phyloP scores from a whole-genome alignment of 2,113 vertebrate genomes.

The Apodemus sylvaticus region DNA sequence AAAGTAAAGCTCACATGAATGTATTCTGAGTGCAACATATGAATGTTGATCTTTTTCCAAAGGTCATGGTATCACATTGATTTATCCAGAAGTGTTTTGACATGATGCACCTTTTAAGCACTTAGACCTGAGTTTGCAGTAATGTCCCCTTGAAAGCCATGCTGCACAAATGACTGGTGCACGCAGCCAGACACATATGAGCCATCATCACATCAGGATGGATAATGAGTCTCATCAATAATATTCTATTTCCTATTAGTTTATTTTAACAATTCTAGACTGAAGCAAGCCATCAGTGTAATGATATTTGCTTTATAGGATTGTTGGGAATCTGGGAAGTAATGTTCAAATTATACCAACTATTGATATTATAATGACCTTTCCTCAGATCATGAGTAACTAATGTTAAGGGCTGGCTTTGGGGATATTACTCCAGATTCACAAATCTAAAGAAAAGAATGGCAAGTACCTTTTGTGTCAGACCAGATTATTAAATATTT shows the following conservation, averaged over 20 bases:
- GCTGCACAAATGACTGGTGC: background rate
- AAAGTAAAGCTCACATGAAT: background rate
- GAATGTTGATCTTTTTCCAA: background rate
- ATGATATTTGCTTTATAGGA: constrained; percentile 54
- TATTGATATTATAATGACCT: background rate
- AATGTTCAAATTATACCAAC: constrained; percentile 25
- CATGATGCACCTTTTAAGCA: background rate
- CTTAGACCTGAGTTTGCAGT: background rate
- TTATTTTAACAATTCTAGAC: constrained; percentile 39
- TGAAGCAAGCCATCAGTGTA: constrained; percentile 29
- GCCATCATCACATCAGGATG: background rate
- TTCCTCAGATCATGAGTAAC: constrained; percentile 27
- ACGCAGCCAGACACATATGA: background rate
- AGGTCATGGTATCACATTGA: background rate
- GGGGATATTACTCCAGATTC: background rate
- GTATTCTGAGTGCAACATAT: background rate
- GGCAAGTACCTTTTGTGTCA: background rate
- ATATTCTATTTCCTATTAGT: constrained; percentile 30
- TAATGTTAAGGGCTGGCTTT: constrained; percentile 26
- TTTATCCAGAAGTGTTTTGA: constrained; percentile 7
- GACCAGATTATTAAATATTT: background rate
- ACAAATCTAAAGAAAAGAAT: background rate
- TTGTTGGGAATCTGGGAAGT: constrained; percentile 7
- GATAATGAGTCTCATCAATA: constrained; percentile 4
- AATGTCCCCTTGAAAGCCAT: background rate